Conservation (phyloP, 1,140 invertebrate genomes). For the Brachionus calyciflorus region DNA sequence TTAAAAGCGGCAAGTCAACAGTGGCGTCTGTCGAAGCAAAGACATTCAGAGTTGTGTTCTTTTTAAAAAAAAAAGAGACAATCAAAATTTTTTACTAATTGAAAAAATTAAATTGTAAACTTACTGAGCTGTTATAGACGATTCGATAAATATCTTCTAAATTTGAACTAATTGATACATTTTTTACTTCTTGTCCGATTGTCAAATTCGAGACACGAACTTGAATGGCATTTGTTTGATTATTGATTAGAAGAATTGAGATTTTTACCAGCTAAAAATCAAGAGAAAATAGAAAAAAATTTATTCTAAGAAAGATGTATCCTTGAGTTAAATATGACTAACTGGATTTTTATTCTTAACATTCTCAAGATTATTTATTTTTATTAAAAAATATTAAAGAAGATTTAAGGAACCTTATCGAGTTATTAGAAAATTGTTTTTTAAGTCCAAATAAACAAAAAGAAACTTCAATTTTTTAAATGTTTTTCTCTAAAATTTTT, state of each 20-base stretch:
- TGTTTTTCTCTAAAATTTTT: too few species aligned
- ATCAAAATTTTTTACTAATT: neutral
- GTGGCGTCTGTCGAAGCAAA: slow-evolving; percentile 16
- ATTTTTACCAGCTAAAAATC: neutral
- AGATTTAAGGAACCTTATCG: too few species aligned
- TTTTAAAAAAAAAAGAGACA: neutral
- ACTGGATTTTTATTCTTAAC: too few species aligned
- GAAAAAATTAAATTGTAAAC: neutral
- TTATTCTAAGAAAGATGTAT: too few species aligned
- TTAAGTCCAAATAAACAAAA: too few species aligned
- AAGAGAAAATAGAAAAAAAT: too few species aligned
- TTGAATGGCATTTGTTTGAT: neutral
- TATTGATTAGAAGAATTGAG: neutral
- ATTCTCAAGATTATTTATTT: too few species aligned
- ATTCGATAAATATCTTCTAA: slow-evolving; percentile 36
- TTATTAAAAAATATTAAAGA: too few species aligned
- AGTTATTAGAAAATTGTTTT: too few species aligned
- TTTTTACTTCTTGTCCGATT: neutral
- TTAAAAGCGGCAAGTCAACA: slow-evolving; percentile 23
- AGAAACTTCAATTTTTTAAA: too few species aligned
- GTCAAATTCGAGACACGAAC: slow-evolving; percentile 25
- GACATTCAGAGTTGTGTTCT: slow-evolving; percentile 37
- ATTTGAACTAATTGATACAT: slow-evolving; percentile 29
- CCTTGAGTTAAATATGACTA: too few species aligned
- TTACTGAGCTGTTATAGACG: slow-evolving; percentile 42